Percentiles rank a stretch among this genome's conserved stretches.
Evolutionary conservation across 1,140 invertebrate species (phyloP).

Genomic region (Drosophila sp.): DNA sequence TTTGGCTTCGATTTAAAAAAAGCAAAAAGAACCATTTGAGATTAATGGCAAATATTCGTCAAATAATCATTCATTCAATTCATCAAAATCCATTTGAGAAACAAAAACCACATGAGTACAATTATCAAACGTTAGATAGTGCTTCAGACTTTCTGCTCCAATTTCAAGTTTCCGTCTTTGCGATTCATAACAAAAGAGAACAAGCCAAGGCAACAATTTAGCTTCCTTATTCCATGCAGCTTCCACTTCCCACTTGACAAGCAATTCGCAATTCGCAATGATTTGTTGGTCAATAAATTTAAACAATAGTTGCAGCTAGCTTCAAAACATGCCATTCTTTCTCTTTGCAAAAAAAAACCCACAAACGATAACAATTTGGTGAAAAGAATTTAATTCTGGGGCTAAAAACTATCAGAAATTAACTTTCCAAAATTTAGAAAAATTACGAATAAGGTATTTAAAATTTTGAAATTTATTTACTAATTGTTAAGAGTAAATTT

Average conservation of each 20-base stretch:
- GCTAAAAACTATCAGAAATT: not conserved
- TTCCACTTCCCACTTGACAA: conserved; percentile 19
- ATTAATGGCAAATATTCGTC: too few species aligned
- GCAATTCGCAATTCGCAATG: not conserved
- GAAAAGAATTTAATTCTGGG: too few species aligned
- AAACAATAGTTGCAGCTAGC: conserved; percentile 7
- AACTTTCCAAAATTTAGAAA: not conserved
- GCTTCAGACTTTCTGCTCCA: not conserved
- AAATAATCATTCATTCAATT: too few species aligned
- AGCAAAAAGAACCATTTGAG: too few species aligned
- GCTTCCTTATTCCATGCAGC: conserved; percentile 8
- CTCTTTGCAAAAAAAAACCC: not conserved
- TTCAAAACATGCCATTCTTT: not conserved
- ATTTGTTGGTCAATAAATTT: conserved; percentile 15
- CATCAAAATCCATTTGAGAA: not conserved
- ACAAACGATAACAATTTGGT: too few species aligned
- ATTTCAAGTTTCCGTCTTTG: conserved; percentile 6
- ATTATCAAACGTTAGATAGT: not conserved
- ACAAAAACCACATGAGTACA: not conserved
- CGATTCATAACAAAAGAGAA: conserved; percentile 10
- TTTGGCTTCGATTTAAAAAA: not conserved
- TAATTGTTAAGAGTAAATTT: conserved; percentile 1
- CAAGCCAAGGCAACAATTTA: conserved; percentile 5
- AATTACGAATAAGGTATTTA: not conserved
- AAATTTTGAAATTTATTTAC: not conserved